Evolutionary conservation across 2,797 vertebrate genomes (phyloP).

Genomic region (Halcyon chelicuti): DNA sequence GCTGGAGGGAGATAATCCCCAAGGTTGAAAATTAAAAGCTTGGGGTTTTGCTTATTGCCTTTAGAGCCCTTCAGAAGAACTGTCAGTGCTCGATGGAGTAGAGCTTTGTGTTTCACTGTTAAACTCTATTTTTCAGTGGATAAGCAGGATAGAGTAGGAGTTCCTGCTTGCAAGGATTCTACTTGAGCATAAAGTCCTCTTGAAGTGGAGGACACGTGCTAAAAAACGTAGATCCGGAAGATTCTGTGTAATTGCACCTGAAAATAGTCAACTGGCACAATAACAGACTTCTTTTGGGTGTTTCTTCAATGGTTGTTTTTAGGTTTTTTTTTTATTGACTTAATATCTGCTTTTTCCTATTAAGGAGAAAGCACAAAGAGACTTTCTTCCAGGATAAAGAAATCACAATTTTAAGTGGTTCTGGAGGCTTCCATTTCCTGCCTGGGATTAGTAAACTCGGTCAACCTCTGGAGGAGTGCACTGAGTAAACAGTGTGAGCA

Average conservation of each 20-base stretch:
- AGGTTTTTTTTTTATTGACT: not conserved
- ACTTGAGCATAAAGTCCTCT: not conserved
- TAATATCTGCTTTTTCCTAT: not conserved
- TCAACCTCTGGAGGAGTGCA: fast-evolving
- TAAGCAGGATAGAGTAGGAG: not conserved
- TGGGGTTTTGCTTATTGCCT: not conserved
- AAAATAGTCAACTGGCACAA: not conserved
- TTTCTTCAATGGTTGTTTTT: not conserved
- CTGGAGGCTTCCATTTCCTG: not conserved
- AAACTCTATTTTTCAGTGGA: not conserved
- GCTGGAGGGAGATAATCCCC: not conserved
- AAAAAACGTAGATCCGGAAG: not conserved
- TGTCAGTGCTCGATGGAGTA: not conserved
- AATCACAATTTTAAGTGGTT: not conserved
- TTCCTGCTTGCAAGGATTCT: not conserved
- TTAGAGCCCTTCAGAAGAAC: not conserved
- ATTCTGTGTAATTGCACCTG: not conserved
- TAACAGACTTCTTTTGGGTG: not conserved
- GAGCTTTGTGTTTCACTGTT: not conserved
- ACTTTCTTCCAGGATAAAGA: not conserved
- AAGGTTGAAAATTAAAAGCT: not conserved
- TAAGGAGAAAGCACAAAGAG: not conserved
- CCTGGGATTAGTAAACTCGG: not conserved
- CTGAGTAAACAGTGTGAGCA: not conserved
- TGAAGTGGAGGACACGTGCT: not conserved